A percentile compares a stretch with the other conserved stretches of the same genome.
Evolutionary conservation across 1,140 invertebrate species (phyloP).

Genomic region (Ephestia elutella): DNA sequence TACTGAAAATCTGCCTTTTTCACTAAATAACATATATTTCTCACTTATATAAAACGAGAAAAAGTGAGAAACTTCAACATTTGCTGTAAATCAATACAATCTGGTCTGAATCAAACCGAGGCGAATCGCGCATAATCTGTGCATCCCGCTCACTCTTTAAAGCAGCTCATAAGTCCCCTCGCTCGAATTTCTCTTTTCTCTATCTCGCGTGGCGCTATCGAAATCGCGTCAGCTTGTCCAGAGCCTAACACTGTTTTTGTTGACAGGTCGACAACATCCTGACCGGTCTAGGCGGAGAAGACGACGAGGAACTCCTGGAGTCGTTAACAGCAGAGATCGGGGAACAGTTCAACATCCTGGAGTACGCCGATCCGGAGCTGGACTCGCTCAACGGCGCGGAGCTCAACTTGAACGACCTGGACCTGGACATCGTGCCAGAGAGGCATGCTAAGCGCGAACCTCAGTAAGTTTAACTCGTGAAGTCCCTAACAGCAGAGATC

Average conservation of each 20-base stretch:
- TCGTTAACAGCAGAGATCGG: slow-evolving; percentile 87
- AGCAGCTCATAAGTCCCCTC: no score
- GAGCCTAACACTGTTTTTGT: background rate
- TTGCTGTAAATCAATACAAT: no score
- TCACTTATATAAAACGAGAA: background rate
- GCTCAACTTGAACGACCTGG: slow-evolving; percentile 85
- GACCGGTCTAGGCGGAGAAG: slow-evolving; percentile 87
- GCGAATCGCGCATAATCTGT: no score
- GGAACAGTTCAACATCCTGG: slow-evolving; percentile 95
- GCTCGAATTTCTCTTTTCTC: no score
- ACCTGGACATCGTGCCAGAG: slow-evolving; percentile 71
- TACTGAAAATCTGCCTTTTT: no score
- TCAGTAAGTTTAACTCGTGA: slow-evolving; percentile 79
- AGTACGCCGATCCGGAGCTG: slow-evolving; percentile 96
- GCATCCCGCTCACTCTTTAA: no score
- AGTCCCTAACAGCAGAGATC: slow-evolving; percentile 84
- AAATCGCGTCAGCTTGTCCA: no score
- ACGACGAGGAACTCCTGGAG: slow-evolving; percentile 88
- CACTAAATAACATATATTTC: no score
- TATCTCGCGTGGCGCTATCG: no score
- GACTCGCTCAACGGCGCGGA: slow-evolving; percentile 84
- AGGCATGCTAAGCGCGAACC: slow-evolving; percentile 34
- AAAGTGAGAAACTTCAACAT: background rate
- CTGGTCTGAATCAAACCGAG: no score
- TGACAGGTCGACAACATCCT: slow-evolving; percentile 82